A percentile compares a stretch with the other conserved stretches of the same genome.
Conservation (phyloP, 2,113 vertebrate species). For the Panurus biarmicus region DNA sequence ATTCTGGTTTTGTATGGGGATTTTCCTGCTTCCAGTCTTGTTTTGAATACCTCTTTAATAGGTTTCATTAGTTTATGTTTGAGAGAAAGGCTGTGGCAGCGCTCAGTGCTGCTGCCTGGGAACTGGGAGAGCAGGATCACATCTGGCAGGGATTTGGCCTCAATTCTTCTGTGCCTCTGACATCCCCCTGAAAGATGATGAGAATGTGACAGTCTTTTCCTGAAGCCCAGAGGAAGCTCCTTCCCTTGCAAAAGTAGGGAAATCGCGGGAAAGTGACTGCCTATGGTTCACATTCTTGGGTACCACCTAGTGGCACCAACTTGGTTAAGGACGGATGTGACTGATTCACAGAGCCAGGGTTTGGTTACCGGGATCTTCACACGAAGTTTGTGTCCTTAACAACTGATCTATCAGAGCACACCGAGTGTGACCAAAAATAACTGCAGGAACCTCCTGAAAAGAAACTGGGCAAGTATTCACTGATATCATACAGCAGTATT, state of each 20-base stretch:
- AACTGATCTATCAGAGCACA: background rate
- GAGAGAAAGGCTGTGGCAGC: background rate
- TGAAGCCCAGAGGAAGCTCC: background rate
- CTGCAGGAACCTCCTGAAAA: background rate
- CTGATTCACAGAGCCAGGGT: background rate
- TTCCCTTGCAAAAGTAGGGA: background rate
- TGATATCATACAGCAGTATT: background rate
- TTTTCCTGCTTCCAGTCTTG: background rate
- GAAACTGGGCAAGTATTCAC: background rate
- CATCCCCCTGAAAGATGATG: background rate
- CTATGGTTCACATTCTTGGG: conserved; percentile 42
- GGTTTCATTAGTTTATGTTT: background rate
- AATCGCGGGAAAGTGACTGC: background rate
- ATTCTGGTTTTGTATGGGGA: background rate
- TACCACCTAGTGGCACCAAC: conserved; percentile 49
- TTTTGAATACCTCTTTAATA: background rate
- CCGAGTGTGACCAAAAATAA: background rate
- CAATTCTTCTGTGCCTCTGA: background rate
- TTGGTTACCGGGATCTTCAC: background rate
- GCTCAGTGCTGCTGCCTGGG: background rate
- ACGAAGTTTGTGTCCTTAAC: background rate
- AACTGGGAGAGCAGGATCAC: background rate
- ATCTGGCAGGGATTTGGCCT: background rate
- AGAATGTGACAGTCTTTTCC: background rate
- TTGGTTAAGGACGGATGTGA: background rate